These are phyloP conservation scores for Pangasius larnaudii DNA, from an alignment of 2,797 vertebrate genomes.

Conservation along the genomic window DNA sequence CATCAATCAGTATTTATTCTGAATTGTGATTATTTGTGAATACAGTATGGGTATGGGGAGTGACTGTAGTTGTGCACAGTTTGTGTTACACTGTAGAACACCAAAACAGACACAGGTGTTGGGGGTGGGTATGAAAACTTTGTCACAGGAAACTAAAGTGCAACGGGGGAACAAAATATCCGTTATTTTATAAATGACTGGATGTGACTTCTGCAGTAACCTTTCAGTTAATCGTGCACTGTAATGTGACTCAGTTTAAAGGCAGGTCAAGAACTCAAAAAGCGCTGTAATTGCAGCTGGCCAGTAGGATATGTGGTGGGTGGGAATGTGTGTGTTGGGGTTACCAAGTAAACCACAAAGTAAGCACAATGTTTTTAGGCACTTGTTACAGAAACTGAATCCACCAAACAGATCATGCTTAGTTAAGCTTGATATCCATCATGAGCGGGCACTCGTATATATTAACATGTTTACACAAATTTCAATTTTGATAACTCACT, in stretches of 20 bases:
- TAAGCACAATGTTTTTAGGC: background rate
- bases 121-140: background rate
- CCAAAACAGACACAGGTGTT: background rate
- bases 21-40: background rate
- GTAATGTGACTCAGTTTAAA: background rate
- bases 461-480: background rate
- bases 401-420: conserved; percentile 1
- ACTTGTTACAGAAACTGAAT: conserved; percentile 2
- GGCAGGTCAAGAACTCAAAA: background rate
- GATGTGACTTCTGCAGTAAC: background rate
- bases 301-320: background rate
- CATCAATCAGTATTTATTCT: background rate
- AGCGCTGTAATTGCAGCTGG: background rate
- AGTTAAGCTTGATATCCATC: background rate
- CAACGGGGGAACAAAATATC: background rate
- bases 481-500: background rate
- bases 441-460: background rate
- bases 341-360: background rate
- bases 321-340: background rate
- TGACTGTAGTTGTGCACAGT: background rate
- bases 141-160: background rate
- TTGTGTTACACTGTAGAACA: background rate
- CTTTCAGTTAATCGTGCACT: background rate
- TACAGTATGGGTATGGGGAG: background rate
- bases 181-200: background rate